These are phyloP conservation scores for Balaeniceps rex DNA, from an alignment of 2,113 vertebrate species.

Conservation along the genomic window DNA sequence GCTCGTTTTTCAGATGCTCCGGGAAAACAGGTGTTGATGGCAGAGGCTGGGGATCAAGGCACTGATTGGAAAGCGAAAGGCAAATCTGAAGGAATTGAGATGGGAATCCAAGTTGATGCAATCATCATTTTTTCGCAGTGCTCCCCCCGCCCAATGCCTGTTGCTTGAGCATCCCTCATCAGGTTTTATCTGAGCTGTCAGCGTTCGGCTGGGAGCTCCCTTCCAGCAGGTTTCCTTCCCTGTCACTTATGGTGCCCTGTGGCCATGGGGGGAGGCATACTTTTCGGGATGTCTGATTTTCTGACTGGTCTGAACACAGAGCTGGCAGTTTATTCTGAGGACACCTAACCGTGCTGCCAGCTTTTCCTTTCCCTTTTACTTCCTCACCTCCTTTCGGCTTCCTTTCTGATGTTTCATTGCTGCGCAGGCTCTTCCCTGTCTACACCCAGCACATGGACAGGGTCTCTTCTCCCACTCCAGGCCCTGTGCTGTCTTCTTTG, in stretches of 20 bases:
- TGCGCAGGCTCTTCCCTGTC: not conserved
- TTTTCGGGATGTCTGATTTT: not conserved
- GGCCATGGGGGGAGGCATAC: not conserved
- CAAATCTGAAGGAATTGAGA: not conserved
- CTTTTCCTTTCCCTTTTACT: not conserved
- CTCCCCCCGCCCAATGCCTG: no score
- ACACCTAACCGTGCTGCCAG: not conserved
- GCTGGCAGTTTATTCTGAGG: not conserved
- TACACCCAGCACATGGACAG: no score
- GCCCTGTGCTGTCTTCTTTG: not conserved
- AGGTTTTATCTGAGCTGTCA: not conserved
- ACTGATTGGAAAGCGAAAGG: not conserved
- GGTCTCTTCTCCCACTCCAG: no score
- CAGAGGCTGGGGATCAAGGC: fast-evolving
- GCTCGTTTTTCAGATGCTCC: not conserved
- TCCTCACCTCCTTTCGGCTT: not conserved
- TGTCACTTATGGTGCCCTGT: fast-evolving
- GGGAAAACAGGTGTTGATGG: not conserved
- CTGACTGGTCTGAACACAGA: not conserved
- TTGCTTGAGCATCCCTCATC: not conserved
- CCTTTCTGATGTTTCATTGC: not conserved
- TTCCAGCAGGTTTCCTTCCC: not conserved
- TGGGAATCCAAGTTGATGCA: not conserved
- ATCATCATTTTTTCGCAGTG: not conserved
- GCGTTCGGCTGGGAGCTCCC: fast-evolving